A percentile compares a stretch with the other conserved stretches of the same genome.
phyloP scores from a whole-genome alignment of 1,140 invertebrate genomes.

The Lordiphosa collinella region DNA sequence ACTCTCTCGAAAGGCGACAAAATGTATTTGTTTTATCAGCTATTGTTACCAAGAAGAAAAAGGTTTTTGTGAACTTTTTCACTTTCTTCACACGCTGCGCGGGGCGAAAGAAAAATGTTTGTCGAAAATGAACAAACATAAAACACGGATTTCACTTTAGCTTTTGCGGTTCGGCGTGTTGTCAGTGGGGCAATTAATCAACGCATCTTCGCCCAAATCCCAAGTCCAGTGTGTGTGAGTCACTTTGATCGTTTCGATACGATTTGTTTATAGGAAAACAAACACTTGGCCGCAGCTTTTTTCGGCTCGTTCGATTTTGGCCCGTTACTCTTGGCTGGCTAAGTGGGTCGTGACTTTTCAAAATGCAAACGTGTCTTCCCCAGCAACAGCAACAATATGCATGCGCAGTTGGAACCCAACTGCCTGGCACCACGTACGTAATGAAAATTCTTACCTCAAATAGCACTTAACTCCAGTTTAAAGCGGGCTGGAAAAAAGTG shows the following conservation, averaged over 20 bases:
- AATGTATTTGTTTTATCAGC: constrained; percentile 76
- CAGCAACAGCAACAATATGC: not conserved
- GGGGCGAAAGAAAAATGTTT: constrained; percentile 63
- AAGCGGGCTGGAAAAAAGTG: constrained; percentile 68
- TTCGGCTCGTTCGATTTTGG: constrained; percentile 42
- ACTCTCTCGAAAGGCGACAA: constrained; percentile 59
- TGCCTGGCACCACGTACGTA: constrained; percentile 60
- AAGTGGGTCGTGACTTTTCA: constrained; percentile 77
- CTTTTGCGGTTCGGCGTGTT: constrained; percentile 61
- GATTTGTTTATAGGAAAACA: constrained; percentile 69
- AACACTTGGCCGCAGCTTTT: constrained; percentile 60
- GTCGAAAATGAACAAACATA: constrained; percentile 69
- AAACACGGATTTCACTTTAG: constrained; percentile 67
- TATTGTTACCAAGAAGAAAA: constrained; percentile 63
- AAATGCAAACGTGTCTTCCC: constrained; percentile 68
- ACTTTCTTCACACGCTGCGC: constrained; percentile 56
- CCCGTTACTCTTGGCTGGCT: constrained; percentile 74
- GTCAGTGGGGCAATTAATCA: constrained; percentile 72
- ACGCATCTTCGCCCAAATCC: constrained; percentile 52
- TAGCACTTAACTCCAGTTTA: constrained; percentile 77
- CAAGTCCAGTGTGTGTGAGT: not conserved
- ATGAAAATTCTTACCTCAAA: constrained; percentile 76
- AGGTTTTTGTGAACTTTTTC: constrained; percentile 48
- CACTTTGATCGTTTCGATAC: constrained; percentile 36
- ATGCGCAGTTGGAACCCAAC: constrained; percentile 26